Evolutionary conservation across 2,113 vertebrate genomes (phyloP).

Genomic region (Actinemys pallida): DNA sequence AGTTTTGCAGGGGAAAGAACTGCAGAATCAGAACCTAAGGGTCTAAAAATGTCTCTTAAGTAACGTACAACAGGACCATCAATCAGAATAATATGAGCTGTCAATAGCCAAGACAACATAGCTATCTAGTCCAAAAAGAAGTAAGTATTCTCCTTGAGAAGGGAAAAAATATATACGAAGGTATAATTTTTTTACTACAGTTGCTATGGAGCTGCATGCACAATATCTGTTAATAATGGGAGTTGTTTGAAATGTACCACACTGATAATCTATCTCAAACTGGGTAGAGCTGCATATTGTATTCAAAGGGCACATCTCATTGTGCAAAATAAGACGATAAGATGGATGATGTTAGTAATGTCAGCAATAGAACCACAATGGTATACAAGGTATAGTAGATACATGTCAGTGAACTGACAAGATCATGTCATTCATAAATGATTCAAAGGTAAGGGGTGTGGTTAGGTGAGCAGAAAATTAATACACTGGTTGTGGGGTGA

Average conservation of each 20-base stretch:
- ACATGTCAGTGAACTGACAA: background rate
- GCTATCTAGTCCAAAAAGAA: conserved; percentile 53
- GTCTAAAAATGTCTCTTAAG: conserved; percentile 49
- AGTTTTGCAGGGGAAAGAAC: conserved; percentile 12
- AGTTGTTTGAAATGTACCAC: conserved; percentile 32
- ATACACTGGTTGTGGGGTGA: background rate
- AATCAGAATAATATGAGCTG: conserved; percentile 46
- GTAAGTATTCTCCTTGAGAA: conserved; percentile 31
- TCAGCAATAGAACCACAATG: conserved; percentile 29
- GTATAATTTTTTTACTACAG: conserved; percentile 23
- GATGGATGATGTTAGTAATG: conserved; percentile 34
- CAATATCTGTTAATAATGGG: conserved; percentile 25
- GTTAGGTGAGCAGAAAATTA: conserved; percentile 39
- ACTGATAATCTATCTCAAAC: background rate
- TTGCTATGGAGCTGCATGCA: conserved; percentile 56
- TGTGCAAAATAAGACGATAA: conserved; percentile 22
- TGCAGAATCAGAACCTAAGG: conserved; percentile 5
- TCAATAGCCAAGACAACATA: conserved; percentile 6
- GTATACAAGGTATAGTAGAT: background rate
- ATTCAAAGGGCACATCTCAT: conserved; percentile 21
- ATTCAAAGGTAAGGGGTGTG: background rate
- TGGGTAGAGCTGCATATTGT: conserved; percentile 28
- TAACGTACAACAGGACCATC: conserved; percentile 24
- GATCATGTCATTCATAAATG: background rate
- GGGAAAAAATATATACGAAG: background rate